Evolutionary conservation across 2,888 invertebrate genomes (phyloP), one percentile per base, ranked within the genome.

Genomic region (Drosophila merina): DNA sequence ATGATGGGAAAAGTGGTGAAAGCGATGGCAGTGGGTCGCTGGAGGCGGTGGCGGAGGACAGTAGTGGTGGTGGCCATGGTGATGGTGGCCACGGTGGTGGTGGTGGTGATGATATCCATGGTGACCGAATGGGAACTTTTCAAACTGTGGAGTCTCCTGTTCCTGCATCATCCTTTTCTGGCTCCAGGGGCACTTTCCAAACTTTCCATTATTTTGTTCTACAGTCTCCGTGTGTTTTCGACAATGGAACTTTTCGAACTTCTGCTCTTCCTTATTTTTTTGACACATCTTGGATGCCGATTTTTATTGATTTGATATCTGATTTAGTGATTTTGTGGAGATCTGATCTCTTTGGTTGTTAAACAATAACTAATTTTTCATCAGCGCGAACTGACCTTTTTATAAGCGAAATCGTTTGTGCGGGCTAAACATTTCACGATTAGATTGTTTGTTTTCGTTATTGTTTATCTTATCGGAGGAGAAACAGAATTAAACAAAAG

Each of bases 181-280:
- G 12, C 30, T 36, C 25, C 60, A 60, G 12, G 12, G 20, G 28
- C 44, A 44, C 12, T 20, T 12, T 25, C 36, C 47, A 47, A 36
- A 57, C 14, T 60, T 48, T 1, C 48, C 62, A 9, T 25, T 60
- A 14, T 62, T 40, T 26, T 60, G 14, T 25, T 60, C 44, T 10
- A 1, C 10, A 9, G 44, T 20, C 25, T 2, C 44, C 25, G 8
- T 25, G 20, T 44, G 14, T 10, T 25, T 25, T 44, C 25, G 25
- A 10, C 44, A 44, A 9, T 25, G 25, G 25, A 4, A 25, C 20
- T 44, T 25, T 25, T 25, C 4, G 25, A 4, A 25, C 20, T 44
- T 44, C 44, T 42, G 42, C 9, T 44, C 44, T 25, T 44, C 44
- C 10, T 25, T 44, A 25, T 25, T 25, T 20, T 44, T 20, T 4